Evolutionary conservation across 2,797 vertebrate species (phyloP).

Genomic region (Tarsius wallacei): DNA sequence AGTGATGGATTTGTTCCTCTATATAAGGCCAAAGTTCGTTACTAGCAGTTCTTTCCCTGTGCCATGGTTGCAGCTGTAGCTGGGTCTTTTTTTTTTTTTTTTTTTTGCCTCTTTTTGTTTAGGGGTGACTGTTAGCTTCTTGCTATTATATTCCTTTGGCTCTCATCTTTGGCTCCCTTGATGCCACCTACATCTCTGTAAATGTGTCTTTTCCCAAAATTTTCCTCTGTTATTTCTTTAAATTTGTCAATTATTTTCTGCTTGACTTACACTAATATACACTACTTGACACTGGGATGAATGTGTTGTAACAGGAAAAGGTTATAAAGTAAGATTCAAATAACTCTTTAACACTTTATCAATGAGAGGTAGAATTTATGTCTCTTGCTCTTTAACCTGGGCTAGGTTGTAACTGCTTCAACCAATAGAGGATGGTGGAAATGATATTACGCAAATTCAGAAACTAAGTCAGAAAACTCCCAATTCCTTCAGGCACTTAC

Average conservation of each 20-base stretch:
- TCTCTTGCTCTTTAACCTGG: neutral
- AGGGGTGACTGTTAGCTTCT: too few relatives aligned
- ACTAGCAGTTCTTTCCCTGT: too few relatives aligned
- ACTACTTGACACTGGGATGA: neutral
- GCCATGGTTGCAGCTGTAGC: neutral
- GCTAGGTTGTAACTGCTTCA: neutral
- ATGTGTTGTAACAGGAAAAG: neutral
- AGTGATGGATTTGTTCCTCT: neutral
- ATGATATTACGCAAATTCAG: neutral
- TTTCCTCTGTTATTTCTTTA: neutral
- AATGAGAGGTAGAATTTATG: neutral
- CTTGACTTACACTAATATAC: neutral
- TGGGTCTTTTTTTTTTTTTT: too few relatives aligned
- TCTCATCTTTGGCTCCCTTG: neutral
- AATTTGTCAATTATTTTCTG: neutral
- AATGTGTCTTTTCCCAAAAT: neutral
- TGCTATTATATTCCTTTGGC: too few relatives aligned
- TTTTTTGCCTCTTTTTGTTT: accelerated
- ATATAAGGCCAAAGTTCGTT: neutral
- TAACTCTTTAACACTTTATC: neutral
- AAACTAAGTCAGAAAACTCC: neutral
- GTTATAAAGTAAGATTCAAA: neutral
- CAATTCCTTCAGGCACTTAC: neutral
- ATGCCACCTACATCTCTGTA: neutral
- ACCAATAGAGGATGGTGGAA: neutral